Conservation (phyloP, 2,797 vertebrate genomes). For the Arctocebus calabarensis region DNA sequence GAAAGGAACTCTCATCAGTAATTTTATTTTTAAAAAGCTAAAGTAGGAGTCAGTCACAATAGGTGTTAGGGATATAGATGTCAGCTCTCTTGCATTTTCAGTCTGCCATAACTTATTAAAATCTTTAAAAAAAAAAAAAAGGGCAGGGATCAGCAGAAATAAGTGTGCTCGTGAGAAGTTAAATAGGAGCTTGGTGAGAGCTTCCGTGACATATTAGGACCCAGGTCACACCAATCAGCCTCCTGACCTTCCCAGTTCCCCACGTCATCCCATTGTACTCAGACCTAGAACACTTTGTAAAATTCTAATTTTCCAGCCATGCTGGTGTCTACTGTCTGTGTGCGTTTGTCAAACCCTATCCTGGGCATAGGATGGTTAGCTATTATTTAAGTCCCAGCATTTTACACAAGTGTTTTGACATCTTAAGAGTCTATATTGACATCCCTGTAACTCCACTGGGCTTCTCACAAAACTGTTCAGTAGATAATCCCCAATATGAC, state of each 20-base stretch:
- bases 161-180: not conserved
- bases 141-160: not conserved
- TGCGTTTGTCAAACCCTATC: not conserved
- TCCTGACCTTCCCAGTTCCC: not conserved
- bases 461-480: not conserved
- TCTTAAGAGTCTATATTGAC: not conserved
- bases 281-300: not conserved
- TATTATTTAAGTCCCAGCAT: not conserved
- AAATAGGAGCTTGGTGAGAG: not conserved
- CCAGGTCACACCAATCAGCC: not conserved
- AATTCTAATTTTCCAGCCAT: not conserved
- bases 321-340: accelerated
- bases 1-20: not conserved
- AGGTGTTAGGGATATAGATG: not conserved
- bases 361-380: not conserved
- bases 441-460: not conserved
- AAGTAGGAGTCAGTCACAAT: not conserved
- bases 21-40: not conserved
- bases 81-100: not conserved
- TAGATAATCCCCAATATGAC: no score
- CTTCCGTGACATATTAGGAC: not conserved
- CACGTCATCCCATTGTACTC: accelerated
- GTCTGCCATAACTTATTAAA: not conserved
- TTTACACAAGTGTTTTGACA: not conserved
- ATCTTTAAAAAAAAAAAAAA: not conserved